Evolutionary conservation across 2,888 invertebrate species (phyloP).

Genomic region (Torymus aiolomorphi): DNA sequence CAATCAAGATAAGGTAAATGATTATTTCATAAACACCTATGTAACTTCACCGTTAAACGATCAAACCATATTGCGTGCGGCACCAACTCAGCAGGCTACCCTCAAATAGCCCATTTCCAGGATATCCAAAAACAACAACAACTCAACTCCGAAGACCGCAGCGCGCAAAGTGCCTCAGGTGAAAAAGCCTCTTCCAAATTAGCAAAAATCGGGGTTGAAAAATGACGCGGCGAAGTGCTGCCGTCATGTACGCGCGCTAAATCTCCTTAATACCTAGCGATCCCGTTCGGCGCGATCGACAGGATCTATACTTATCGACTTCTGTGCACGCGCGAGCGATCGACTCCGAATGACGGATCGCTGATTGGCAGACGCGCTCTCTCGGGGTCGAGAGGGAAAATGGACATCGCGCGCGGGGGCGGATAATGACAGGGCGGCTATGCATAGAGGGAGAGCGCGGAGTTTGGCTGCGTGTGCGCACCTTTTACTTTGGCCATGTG

Average conservation of each 20-base stretch:
- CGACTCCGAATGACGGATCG: conserved; percentile 72
- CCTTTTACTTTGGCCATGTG: conserved; percentile 70
- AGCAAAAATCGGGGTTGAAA: conserved; percentile 58
- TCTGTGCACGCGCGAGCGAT: conserved; percentile 65
- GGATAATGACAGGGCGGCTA: conserved; percentile 75
- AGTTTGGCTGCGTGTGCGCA: conserved; percentile 50
- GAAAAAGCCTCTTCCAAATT: conserved; percentile 51
- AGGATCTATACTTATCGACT: conserved; percentile 70
- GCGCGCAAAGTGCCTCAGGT: conserved; percentile 39
- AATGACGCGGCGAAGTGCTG: conserved; percentile 61
- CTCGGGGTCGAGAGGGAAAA: conserved; percentile 73
- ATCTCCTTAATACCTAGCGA: conserved; percentile 62
- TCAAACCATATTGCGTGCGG: too few relatives aligned
- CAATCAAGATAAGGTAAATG: too few relatives aligned
- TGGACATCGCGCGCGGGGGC: conserved; percentile 68
- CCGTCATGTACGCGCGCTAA: conserved; percentile 52
- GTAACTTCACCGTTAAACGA: too few relatives aligned
- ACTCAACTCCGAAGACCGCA: background rate
- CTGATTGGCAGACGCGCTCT: conserved; percentile 71
- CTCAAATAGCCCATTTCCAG: too few relatives aligned
- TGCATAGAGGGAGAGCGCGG: conserved; percentile 11
- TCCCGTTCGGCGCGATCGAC: conserved; percentile 61
- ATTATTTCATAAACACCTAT: too few relatives aligned
- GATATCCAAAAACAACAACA: conserved; percentile 7
- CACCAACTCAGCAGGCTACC: too few relatives aligned